Conservation (phyloP, 2,888 invertebrate species). For the Clistopyga incitator region DNA sequence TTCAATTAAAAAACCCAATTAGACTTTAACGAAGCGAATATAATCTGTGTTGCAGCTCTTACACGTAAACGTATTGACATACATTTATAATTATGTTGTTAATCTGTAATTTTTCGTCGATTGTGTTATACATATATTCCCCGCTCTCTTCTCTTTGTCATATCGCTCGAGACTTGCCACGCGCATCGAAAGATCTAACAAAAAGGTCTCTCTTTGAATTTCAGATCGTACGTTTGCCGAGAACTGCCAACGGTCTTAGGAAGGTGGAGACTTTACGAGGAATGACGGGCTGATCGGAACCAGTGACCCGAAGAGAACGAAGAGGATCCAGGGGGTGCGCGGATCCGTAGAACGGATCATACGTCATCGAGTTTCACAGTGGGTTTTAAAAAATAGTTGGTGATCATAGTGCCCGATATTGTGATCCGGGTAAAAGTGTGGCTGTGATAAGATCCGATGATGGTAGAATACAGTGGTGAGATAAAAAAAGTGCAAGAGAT, state of each 20-base stretch:
- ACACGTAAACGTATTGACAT: background rate
- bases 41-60: conserved; percentile 16
- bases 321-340: conserved; percentile 19
- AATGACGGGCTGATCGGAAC: conserved; percentile 39
- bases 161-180: conserved; percentile 27
- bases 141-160: conserved; percentile 22
- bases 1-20: conserved; percentile 61
- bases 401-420: background rate
- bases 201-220: conserved; percentile 55
- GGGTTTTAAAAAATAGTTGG: background rate
- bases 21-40: conserved; percentile 53
- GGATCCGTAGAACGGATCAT: background rate
- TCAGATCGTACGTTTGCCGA: conserved; percentile 67
- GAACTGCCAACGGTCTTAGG: conserved; percentile 39
- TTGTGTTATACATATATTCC: background rate
- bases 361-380: background rate
- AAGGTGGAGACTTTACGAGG: conserved; percentile 20
- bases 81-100: background rate
- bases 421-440: conserved; percentile 11
- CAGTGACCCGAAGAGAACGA: conserved; percentile 17
- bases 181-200: conserved; percentile 37
- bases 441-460: conserved; percentile 22
- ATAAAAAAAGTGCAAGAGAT: conserved; percentile 50
- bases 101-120: background rate
- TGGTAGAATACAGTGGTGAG: conserved; percentile 5